Evolutionary conservation across 2,113 vertebrate species (phyloP).

Genomic region (Myrmecophaga tridactyla): DNA sequence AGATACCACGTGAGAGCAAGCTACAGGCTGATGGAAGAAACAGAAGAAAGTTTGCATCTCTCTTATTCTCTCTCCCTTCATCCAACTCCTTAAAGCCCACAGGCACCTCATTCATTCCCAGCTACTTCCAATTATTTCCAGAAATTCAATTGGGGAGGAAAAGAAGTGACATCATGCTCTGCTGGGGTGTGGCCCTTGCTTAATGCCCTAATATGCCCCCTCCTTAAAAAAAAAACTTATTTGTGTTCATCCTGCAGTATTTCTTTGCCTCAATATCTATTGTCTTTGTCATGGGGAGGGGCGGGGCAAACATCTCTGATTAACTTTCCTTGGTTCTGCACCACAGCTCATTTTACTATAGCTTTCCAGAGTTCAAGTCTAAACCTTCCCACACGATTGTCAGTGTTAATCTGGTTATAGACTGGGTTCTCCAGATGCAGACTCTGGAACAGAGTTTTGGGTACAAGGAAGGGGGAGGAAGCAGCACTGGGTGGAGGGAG

Average conservation of each 20-base stretch:
- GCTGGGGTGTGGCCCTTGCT: fast-evolving
- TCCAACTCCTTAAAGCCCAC: not conserved
- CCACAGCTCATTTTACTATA: too few relatives aligned
- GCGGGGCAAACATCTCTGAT: not conserved
- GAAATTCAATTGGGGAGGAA: not conserved
- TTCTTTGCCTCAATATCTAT: not conserved
- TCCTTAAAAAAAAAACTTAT: not conserved
- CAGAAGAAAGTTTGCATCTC: fast-evolving
- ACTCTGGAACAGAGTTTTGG: not conserved
- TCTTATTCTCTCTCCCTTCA: not conserved
- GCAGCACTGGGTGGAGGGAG: not conserved
- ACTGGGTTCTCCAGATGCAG: not conserved
- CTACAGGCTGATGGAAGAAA: not conserved
- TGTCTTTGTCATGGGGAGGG: not conserved
- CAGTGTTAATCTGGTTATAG: not conserved
- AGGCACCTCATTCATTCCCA: not conserved
- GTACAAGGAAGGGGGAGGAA: not conserved
- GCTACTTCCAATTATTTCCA: not conserved
- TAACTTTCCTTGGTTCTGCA: not conserved
- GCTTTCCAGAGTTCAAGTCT: not conserved
- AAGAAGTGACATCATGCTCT: not conserved
- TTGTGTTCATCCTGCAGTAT: not conserved
- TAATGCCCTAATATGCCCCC: not conserved
- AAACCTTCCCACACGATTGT: not conserved
- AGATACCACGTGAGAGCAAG: not conserved